Evolutionary conservation across 2,888 invertebrate genomes (phyloP).

Genomic region (Latrodectus elegans): DNA sequence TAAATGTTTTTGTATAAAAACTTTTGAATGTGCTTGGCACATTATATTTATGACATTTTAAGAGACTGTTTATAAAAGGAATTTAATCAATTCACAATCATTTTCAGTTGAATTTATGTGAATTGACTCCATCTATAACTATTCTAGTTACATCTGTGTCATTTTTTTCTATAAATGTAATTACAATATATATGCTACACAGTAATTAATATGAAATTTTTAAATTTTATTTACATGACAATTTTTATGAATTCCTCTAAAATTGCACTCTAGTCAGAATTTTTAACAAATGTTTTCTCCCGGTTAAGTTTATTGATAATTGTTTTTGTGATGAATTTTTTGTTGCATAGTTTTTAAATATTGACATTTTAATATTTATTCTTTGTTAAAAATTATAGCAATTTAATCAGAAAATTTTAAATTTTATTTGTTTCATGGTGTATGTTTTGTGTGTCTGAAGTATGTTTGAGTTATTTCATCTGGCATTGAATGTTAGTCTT

Average conservation of each 20-base stretch:
- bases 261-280: not conserved
- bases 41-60: slow-evolving; percentile 26
- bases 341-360: no score
- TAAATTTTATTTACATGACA: not conserved
- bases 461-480: not conserved
- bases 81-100: not conserved
- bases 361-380: no score
- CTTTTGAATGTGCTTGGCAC: not conserved
- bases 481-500: not conserved
- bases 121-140: not conserved
- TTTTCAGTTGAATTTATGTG: slow-evolving; percentile 9
- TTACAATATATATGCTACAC: no score
- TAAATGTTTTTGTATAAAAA: slow-evolving; percentile 23
- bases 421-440: not conserved
- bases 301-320: not conserved
- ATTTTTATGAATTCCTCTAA: not conserved
- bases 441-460: not conserved
- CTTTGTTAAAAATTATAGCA: no score
- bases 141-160: slow-evolving; percentile 17
- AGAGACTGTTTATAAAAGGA: slow-evolving; percentile 11
- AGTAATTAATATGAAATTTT: not conserved
- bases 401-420: not conserved
- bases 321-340: not conserved
- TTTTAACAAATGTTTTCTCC: not conserved
- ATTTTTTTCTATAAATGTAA: slow-evolving; percentile 7